Evolutionary conservation across 2,797 vertebrate species (phyloP), one percentile per base, ranked within the genome.

Genomic region (Synaphobranchus kaupii): DNA sequence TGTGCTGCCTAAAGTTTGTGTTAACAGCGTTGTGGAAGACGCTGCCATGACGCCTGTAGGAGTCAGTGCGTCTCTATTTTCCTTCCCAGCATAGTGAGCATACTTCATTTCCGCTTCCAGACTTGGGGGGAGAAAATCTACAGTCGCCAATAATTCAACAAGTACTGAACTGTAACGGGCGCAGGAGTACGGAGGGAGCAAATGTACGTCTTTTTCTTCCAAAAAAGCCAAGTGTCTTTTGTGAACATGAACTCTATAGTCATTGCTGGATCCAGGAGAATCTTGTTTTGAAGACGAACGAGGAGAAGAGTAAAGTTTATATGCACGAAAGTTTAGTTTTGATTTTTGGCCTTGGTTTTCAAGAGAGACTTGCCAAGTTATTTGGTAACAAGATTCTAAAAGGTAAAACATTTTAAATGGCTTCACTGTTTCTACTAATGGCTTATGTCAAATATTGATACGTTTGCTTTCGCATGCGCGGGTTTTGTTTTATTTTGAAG

Each of bases 31-130:
- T 48, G 87, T 44, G 47, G 10, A 73, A 48, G 39, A 73, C 78
- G 34, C 89, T 85, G 0, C 63, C 47, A 88, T 84, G 82, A n/a
- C 92, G 94, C 95, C 95, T 92, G 91, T 93, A 95, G 94, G 95
- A 92, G 95, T 94, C 94, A 94, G 84, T 92, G 92, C 89, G n/a
- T 83, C 71, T 88, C 87, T 80, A 83, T 66, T 83, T 86, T 76
- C 15, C 0, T 90, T 86, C 58, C 84, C 87, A 90, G 90, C 91
- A 88, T 89, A 28, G 83, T 81, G 87, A 90, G 90, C 91, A 88
- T 89, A 28, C 84, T 81, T 44, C 91, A 89, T 91, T 93, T 94
- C 93, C 93, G 93, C 52, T 87, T 90, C 86, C 91, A 91, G 88
- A 66, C 25, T 10, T 10, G 44, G 86, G 76, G 80, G 25, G 17